Conservation (phyloP, 2,797 vertebrate species). For the Brachyalestes nurse region DNA sequence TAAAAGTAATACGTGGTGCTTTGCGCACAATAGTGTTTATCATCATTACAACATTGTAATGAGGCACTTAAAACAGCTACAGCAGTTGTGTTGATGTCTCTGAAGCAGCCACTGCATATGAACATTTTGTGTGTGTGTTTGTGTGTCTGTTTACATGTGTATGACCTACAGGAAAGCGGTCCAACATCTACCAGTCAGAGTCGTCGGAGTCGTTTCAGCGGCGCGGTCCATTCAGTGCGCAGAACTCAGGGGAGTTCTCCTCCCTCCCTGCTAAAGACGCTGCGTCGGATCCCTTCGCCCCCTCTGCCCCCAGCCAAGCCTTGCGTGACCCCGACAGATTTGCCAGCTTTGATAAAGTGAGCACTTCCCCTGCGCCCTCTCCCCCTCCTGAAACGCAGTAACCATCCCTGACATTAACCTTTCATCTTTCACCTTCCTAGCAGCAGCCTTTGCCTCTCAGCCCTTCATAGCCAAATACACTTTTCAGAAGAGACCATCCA, state of each 20-base stretch:
- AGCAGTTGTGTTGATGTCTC: background rate
- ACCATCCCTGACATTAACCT: constrained; percentile 50
- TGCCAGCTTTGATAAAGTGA: constrained; percentile 99
- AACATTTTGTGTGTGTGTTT: constrained; percentile 32
- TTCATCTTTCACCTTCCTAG: constrained; percentile 55
- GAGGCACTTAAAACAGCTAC: too few species aligned
- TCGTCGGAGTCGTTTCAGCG: constrained; percentile 93
- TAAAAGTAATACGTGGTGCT: too few species aligned
- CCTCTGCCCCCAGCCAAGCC: constrained; percentile 87
- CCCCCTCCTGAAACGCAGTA: constrained; percentile 73
- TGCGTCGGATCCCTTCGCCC: constrained; percentile 91
- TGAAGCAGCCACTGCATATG: background rate
- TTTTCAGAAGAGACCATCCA: background rate
- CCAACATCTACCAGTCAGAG: constrained; percentile 87
- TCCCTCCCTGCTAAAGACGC: constrained; percentile 89
- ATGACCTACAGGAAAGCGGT: constrained; percentile 88
- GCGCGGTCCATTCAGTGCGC: constrained; percentile 88
- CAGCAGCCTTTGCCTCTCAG: constrained; percentile 65
- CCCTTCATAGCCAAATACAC: constrained; percentile 72
- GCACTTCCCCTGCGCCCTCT: constrained; percentile 82
- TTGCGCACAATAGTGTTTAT: too few species aligned
- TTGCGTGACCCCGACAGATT: constrained; percentile 88
- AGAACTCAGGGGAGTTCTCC: constrained; percentile 84
- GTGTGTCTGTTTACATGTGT: constrained; percentile 30
- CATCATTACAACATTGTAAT: too few species aligned